Percentiles rank a stretch among this genome's conserved stretches.
Conservation (phyloP, 2,888 invertebrate genomes). For the Xestia c-nigrum region DNA sequence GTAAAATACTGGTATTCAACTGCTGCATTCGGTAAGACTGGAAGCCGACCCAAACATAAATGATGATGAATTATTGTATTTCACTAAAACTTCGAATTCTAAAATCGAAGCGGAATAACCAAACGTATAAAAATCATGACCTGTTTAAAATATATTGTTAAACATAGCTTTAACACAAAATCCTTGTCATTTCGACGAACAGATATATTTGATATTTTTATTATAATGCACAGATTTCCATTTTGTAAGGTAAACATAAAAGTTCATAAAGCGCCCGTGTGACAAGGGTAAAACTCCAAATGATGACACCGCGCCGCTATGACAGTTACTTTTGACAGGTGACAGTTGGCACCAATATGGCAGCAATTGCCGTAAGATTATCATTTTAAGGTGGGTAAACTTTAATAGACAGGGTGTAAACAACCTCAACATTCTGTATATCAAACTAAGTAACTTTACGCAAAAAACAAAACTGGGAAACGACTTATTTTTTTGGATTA, state of each 20-base stretch:
- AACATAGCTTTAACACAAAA: neutral
- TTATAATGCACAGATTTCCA: constrained; percentile 52
- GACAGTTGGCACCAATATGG: constrained; percentile 69
- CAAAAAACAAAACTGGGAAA: too few species aligned
- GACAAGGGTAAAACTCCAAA: constrained; percentile 73
- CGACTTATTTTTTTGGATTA: too few species aligned
- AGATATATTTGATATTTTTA: constrained; percentile 27
- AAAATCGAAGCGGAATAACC: neutral
- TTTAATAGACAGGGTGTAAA: constrained; percentile 7
- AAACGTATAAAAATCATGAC: neutral
- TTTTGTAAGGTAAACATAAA: constrained; percentile 67
- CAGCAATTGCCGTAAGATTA: constrained; percentile 32
- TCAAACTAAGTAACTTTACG: too few species aligned
- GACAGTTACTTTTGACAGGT: constrained; percentile 71
- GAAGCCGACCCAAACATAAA: too few species aligned
- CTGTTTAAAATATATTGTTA: neutral
- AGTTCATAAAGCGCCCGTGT: constrained; percentile 55
- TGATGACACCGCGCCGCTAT: constrained; percentile 64
- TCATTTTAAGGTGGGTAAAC: constrained; percentile 15
- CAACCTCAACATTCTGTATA: too few species aligned
- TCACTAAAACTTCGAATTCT: neutral
- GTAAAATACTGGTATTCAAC: too few species aligned
- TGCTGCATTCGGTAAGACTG: too few species aligned
- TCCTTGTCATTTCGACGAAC: constrained; percentile 3
- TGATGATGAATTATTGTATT: too few species aligned